A percentile compares a stretch with the other conserved stretches of the same genome.
Conservation (phyloP, 2,113 vertebrate species). For the Thalassoma bifasciatum region DNA sequence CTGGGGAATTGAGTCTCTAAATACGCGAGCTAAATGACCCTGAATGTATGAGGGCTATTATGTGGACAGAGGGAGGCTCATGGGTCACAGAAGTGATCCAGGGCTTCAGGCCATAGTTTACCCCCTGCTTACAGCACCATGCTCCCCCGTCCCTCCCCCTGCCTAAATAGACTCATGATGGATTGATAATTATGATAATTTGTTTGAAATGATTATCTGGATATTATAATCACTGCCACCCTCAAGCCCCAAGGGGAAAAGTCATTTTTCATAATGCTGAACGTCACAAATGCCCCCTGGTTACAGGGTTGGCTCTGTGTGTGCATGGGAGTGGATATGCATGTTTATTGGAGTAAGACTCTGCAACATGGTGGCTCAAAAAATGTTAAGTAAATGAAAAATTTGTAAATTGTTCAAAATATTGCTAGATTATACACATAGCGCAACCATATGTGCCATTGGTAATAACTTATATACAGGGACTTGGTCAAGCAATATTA, state of each 20-base stretch:
- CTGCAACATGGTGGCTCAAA: too few species aligned
- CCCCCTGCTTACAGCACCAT: conserved; percentile 72
- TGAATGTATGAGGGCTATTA: conserved; percentile 91
- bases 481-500: too few species aligned
- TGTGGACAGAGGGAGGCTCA: conserved; percentile 84
- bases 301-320: conserved; percentile 59
- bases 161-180: conserved; percentile 87
- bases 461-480: too few species aligned
- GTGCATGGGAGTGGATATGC: conserved; percentile 17
- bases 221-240: conserved; percentile 86
- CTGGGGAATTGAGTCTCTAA: conserved; percentile 77
- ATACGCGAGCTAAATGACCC: conserved; percentile 79
- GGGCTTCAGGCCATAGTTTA: conserved; percentile 74
- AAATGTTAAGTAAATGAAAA: too few species aligned
- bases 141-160: conserved; percentile 59
- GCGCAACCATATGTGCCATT: too few species aligned
- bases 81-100: conserved; percentile 89
- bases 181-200: conserved; percentile 99
- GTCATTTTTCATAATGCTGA: conserved; percentile 81
- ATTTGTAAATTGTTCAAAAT: too few species aligned
- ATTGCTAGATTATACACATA: too few species aligned
- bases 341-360: background rate
- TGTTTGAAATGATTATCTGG: conserved; percentile 95
- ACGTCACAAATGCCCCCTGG: conserved; percentile 84
- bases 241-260: conserved; percentile 73